phyloP scores from a whole-genome alignment of 2,797 vertebrate species.

The Ctenopoma multispine region DNA sequence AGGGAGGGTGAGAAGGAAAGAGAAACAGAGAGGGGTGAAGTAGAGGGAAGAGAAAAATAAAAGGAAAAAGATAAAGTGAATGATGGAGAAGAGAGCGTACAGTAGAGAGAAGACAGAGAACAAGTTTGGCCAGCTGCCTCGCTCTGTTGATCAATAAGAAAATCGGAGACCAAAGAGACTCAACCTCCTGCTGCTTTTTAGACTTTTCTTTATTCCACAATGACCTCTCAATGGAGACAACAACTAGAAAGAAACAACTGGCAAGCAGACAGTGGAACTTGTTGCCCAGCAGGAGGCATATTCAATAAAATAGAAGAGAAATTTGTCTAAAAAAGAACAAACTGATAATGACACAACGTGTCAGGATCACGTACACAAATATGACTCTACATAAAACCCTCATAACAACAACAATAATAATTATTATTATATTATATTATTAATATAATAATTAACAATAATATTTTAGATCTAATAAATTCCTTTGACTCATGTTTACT shows the following conservation, averaged over 20 bases:
- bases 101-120: neutral
- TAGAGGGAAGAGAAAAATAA: neutral
- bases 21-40: too few relatives aligned
- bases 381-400: too few relatives aligned
- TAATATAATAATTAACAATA: too few relatives aligned
- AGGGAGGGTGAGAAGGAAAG: too few relatives aligned
- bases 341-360: too few relatives aligned
- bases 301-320: neutral
- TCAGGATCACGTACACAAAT: too few relatives aligned
- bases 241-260: neutral
- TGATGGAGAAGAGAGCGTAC: neutral
- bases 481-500: too few relatives aligned
- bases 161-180: slow-evolving; percentile 36
- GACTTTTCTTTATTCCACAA: slow-evolving; percentile 15
- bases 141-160: slow-evolving; percentile 23
- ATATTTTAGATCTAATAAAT: too few relatives aligned
- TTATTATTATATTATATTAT: too few relatives aligned
- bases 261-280: too few relatives aligned
- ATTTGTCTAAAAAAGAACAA: too few relatives aligned
- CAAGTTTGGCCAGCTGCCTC: slow-evolving; percentile 5
- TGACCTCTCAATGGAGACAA: neutral
- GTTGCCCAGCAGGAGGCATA: neutral
- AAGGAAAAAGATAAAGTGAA: neutral
- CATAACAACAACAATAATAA: too few relatives aligned
- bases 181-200: slow-evolving; percentile 41